These are phyloP conservation scores for Trachurus trachurus DNA, from an alignment of 2,797 vertebrate genomes.

Conservation along the genomic window DNA sequence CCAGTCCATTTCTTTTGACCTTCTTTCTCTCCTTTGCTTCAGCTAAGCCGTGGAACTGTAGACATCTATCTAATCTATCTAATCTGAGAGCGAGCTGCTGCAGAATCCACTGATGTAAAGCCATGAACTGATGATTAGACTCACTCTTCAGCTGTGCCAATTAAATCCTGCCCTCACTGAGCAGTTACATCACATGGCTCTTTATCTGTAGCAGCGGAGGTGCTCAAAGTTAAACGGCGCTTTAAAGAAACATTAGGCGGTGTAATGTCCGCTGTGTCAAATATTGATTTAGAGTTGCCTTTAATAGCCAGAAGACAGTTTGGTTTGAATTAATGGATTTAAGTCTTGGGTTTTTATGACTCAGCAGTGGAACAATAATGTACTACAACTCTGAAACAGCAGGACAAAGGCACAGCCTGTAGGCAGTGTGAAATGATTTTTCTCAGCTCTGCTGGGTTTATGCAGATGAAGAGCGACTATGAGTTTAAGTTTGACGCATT, in stretches of 20 bases:
- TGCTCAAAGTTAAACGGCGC: constrained; percentile 24
- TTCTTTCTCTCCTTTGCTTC: neutral
- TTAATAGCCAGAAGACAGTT: neutral
- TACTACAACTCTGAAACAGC: constrained; percentile 9
- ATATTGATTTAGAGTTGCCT: constrained; percentile 17
- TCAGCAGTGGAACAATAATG: constrained; percentile 19
- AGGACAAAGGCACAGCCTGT: constrained; percentile 32
- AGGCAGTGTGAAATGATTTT: constrained; percentile 43
- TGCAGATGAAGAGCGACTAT: constrained; percentile 54
- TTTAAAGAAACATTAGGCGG: neutral
- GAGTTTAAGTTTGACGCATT: constrained; percentile 61
- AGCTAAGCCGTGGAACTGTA: neutral
- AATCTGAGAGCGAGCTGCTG: constrained; percentile 33
- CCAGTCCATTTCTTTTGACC: neutral
- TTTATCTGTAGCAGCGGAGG: constrained; percentile 14
- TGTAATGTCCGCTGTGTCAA: neutral
- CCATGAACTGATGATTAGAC: constrained; percentile 48
- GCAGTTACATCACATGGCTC: constrained; percentile 2
- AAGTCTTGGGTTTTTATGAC: neutral
- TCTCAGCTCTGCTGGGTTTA: constrained; percentile 42
- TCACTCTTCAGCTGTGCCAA: constrained; percentile 31
- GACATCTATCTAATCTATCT: constrained; percentile 12
- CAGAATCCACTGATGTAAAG: constrained; percentile 32
- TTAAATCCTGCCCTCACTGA: constrained; percentile 34
- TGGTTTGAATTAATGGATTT: too few relatives aligned